A percentile compares a stretch with the other conserved stretches of the same genome.
phyloP scores from a whole-genome alignment of 2,113 vertebrate species.

The Lichenostomus cassidix region DNA sequence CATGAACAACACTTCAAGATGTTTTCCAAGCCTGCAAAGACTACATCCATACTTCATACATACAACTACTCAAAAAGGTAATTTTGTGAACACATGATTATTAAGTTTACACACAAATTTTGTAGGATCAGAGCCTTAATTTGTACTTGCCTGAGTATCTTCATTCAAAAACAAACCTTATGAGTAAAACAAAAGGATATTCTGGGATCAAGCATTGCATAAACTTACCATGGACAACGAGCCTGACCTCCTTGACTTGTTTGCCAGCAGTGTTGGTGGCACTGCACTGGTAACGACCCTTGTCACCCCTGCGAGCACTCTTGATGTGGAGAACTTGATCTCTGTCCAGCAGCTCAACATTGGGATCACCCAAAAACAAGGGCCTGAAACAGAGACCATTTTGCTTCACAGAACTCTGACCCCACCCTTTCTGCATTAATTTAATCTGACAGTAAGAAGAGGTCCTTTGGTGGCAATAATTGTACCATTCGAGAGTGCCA shows the following conservation, averaged over 20 bases:
- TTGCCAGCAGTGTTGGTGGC: conserved; percentile 88
- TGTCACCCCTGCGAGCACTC: conserved; percentile 84
- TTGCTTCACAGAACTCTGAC: background rate
- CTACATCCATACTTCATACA: background rate
- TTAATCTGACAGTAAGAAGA: background rate
- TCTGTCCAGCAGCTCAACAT: conserved; percentile 80
- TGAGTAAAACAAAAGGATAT: background rate
- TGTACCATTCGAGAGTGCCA: background rate
- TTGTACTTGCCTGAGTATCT: background rate
- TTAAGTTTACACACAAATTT: background rate
- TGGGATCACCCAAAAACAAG: conserved; percentile 87
- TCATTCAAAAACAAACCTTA: background rate
- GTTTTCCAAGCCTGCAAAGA: background rate
- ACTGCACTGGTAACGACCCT: conserved; percentile 89
- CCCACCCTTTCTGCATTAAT: background rate
- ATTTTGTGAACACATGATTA: background rate
- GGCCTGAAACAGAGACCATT: conserved; percentile 71
- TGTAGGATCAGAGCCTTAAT: background rate
- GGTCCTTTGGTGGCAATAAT: background rate
- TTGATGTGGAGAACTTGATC: conserved; percentile 87
- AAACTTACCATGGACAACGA: conserved; percentile 83
- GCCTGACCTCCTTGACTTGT: conserved; percentile 85
- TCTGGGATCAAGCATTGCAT: background rate
- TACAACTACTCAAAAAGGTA: background rate
- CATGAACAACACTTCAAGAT: background rate